Evolutionary conservation across 1,140 invertebrate genomes (phyloP).

Genomic region (Tetraneura akinire): DNA sequence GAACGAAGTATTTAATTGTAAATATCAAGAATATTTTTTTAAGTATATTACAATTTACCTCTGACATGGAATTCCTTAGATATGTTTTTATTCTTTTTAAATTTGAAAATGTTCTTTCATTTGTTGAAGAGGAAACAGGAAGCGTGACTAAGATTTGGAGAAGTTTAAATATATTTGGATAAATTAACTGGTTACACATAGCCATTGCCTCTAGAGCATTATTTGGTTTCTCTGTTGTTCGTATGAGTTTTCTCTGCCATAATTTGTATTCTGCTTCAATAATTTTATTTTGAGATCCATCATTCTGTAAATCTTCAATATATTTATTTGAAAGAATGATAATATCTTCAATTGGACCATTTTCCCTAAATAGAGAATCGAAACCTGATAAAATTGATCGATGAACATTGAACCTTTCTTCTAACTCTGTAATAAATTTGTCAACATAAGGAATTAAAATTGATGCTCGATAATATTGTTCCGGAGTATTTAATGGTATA

Average conservation of each 20-base stretch:
- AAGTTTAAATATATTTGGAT: conserved; percentile 6
- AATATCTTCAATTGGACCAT: too few relatives aligned
- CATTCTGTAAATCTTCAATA: conserved; percentile 12
- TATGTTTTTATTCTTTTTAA: too few relatives aligned
- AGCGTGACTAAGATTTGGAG: too few relatives aligned
- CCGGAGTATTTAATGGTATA: conserved; percentile 4
- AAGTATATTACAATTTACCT: too few relatives aligned
- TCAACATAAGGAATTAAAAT: not conserved
- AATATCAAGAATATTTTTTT: too few relatives aligned
- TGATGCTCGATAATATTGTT: conserved; percentile 7
- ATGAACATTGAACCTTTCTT: not conserved
- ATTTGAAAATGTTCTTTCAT: too few relatives aligned
- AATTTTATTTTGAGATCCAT: conserved; percentile 2
- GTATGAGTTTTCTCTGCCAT: conserved; percentile 2
- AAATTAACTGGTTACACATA: conserved; percentile 19
- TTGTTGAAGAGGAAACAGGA: too few relatives aligned
- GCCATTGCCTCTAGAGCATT: conserved; percentile 9
- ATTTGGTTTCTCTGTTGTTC: conserved; percentile 8
- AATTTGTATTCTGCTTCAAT: not conserved
- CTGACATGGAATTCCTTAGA: too few relatives aligned
- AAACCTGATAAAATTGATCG: not conserved
- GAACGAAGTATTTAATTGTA: too few relatives aligned
- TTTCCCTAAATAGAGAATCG: too few relatives aligned
- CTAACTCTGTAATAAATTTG: conserved; percentile 10
- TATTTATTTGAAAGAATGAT: too few relatives aligned